Evolutionary conservation across 2,113 vertebrate species (phyloP).

Genomic region (Danio rerio): GRCz12tu NC_133188.1:12876501-12877000

Average conservation of each 20-base stretch:
- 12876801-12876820: background rate
- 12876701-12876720: no score
- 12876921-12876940: no score
- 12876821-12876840: slow-evolving; percentile 29
- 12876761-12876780: background rate
- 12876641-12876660: no score
- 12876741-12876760: background rate
- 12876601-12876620: no score
- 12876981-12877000: slow-evolving; percentile 66
- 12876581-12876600: no score
- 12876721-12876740: background rate
- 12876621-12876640: no score
- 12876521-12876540: no score
- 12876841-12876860: background rate
- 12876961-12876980: slow-evolving; percentile 58
- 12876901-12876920: background rate
- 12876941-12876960: slow-evolving; percentile 65
- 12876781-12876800: background rate
- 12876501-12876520: no score
- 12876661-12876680: background rate
- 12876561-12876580: no score
- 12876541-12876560: no score
- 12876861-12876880: background rate
- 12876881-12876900: background rate
- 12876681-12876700: no score